Conservation (phyloP, 2,797 vertebrate genomes). For the Tokudaia muenninki region DNA sequence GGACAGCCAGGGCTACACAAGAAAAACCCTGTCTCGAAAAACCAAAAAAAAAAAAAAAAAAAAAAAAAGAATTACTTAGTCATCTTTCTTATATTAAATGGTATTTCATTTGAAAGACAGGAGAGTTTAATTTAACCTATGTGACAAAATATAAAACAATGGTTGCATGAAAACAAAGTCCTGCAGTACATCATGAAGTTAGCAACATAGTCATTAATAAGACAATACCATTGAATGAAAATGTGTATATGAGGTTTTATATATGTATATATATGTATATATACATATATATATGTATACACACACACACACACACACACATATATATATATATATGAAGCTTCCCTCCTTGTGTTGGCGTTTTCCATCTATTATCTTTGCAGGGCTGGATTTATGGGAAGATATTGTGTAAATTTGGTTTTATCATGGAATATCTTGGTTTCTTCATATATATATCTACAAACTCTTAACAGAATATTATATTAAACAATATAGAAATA, state of each 20-base stretch:
- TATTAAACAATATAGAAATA: not conserved
- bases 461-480: not conserved
- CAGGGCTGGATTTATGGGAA: too few relatives aligned
- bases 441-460: not conserved
- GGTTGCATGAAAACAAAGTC: not conserved
- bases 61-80: not conserved
- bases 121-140: not conserved
- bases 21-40: too few relatives aligned
- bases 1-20: too few relatives aligned
- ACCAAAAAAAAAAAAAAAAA: too few relatives aligned
- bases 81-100: not conserved
- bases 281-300: too few relatives aligned
- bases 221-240: not conserved
- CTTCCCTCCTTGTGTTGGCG: too few relatives aligned
- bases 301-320: too few relatives aligned
- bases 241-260: not conserved
- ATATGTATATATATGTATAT: too few relatives aligned
- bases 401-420: too few relatives aligned
- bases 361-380: too few relatives aligned
- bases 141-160: not conserved
- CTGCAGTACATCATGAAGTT: not conserved
- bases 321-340: too few relatives aligned
- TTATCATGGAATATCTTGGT: too few relatives aligned
- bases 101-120: not conserved
- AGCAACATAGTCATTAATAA: not conserved